Percentiles rank a stretch among this genome's conserved stretches.
Conservation (phyloP, 2,113 vertebrate species). For the Sinocyclocheilus maitianheensis region DNA sequence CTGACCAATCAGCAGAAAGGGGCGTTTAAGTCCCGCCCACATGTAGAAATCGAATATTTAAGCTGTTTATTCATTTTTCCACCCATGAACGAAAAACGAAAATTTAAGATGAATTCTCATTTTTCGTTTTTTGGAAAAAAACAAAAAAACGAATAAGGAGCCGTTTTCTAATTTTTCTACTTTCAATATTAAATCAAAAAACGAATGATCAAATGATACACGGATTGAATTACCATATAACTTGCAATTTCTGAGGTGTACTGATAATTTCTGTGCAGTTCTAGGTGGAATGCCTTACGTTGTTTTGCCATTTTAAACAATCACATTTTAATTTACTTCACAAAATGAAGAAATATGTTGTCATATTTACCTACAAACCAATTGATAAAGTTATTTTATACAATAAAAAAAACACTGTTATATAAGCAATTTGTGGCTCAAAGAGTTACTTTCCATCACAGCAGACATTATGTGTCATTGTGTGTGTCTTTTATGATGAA, state of each 20-base stretch:
- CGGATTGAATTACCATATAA: not conserved
- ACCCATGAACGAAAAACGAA: too few relatives aligned
- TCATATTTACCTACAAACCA: conserved; percentile 47
- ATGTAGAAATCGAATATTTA: too few relatives aligned
- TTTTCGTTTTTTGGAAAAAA: too few relatives aligned
- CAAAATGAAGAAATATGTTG: not conserved
- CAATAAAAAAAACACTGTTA: conserved; percentile 37
- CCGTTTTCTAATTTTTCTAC: too few relatives aligned
- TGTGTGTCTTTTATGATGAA: conserved; percentile 1
- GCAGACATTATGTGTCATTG: conserved; percentile 49
- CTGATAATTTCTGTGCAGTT: conserved; percentile 18
- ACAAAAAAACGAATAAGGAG: too few relatives aligned
- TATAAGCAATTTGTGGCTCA: conserved; percentile 61
- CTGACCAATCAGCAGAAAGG: too few relatives aligned
- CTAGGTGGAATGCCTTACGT: not conserved
- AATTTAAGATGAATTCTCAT: too few relatives aligned
- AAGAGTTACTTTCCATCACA: conserved; percentile 73
- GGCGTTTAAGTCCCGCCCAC: too few relatives aligned
- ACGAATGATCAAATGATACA: too few relatives aligned
- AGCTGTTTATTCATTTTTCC: too few relatives aligned
- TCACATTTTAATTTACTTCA: not conserved
- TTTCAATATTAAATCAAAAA: too few relatives aligned
- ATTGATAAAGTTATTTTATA: conserved; percentile 62
- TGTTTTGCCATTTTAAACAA: conserved; percentile 15
- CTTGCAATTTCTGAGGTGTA: not conserved